Percentiles rank a stretch among this genome's conserved stretches.
Conservation (phyloP, 2,113 vertebrate genomes). For the Podarcis cretensis region DNA sequence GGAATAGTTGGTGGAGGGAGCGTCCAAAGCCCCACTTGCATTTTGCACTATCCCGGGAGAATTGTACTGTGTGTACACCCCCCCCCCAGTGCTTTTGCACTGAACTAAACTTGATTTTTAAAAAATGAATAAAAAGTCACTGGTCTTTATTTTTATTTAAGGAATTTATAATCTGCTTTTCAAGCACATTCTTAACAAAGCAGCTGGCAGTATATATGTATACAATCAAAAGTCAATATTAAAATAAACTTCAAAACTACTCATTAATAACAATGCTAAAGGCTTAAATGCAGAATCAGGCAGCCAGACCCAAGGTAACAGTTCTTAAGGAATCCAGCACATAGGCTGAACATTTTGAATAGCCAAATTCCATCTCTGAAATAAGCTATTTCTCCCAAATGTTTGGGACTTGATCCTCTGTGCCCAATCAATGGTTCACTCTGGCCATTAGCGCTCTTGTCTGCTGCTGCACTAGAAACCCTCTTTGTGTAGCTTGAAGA, state of each 20-base stretch:
- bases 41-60: neutral
- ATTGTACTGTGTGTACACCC: neutral
- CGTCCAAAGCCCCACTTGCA: neutral
- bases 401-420: neutral
- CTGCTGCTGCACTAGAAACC: neutral
- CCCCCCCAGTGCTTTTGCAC: no score
- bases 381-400: neutral
- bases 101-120: no score
- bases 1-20: neutral
- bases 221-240: no score
- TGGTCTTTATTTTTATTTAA: neutral
- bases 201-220: no score
- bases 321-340: neutral
- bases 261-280: no score
- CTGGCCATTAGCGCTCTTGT: neutral
- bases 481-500: neutral
- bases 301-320: no score
- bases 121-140: neutral
- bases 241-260: no score
- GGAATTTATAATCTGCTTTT: no score
- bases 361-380: neutral
- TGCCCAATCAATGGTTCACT: neutral
- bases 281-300: no score
- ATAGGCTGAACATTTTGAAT: neutral
- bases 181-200: no score